Conservation (phyloP, 2,797 vertebrate species). For the Rhabdophis nuchalis region DNA sequence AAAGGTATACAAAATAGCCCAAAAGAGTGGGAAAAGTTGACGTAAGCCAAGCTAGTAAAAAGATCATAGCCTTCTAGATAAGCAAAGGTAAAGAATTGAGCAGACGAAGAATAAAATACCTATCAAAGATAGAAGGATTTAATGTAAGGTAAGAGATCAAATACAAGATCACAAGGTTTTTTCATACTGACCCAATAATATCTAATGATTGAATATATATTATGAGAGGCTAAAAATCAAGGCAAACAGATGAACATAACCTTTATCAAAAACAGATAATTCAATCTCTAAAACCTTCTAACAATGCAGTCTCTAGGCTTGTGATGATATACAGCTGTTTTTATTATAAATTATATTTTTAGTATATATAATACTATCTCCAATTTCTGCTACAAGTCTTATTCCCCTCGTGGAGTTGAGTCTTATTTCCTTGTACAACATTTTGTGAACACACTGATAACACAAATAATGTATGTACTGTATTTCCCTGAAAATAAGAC, state of each 20-base stretch:
- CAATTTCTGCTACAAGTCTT: background rate
- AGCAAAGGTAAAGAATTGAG: background rate
- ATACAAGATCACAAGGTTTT: background rate
- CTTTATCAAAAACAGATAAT: background rate
- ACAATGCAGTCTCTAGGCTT: background rate
- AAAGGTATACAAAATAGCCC: background rate
- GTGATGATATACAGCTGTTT: background rate
- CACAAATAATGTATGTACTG: background rate
- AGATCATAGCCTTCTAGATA: background rate
- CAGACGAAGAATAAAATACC: background rate
- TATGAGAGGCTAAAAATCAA: background rate
- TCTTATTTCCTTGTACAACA: background rate
- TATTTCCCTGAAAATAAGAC: no score
- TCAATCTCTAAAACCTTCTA: background rate
- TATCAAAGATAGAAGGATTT: background rate
- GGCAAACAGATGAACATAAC: background rate
- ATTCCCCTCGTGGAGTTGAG: background rate
- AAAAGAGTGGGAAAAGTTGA: background rate
- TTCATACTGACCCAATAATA: background rate
- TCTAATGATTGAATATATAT: background rate
- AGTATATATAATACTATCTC: background rate
- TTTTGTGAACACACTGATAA: background rate
- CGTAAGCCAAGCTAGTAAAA: background rate
- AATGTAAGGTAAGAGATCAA: background rate
- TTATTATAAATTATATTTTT: background rate